A percentile compares a stretch with the other conserved stretches of the same genome.
phyloP scores from a whole-genome alignment of 1,140 invertebrate genomes.

The Radopholus similis region DNA sequence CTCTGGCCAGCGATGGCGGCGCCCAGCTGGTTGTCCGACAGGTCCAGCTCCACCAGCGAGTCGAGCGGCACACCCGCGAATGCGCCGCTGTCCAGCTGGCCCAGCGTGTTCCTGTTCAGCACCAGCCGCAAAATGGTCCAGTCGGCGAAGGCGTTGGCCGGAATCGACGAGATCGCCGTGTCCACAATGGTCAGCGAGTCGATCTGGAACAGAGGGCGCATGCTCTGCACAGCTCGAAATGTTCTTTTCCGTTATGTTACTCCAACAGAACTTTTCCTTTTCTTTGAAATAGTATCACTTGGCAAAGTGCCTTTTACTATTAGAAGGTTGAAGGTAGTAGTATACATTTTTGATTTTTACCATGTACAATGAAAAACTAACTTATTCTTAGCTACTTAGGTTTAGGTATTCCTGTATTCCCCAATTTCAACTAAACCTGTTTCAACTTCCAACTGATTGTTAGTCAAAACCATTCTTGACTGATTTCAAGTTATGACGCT shows the following conservation, averaged over 20 bases:
- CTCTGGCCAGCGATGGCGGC: conserved; percentile 35
- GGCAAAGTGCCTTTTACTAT: too few species aligned
- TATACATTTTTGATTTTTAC: too few species aligned
- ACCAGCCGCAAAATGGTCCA: conserved; percentile 56
- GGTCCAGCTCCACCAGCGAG: conserved; percentile 54
- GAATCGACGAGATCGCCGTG: conserved; percentile 50
- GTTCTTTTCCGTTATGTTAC: neutral
- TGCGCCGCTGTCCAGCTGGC: conserved; percentile 45
- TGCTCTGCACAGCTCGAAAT: neutral
- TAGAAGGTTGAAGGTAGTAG: too few species aligned
- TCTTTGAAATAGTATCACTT: too few species aligned
- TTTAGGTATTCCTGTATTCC: too few species aligned
- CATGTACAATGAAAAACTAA: too few species aligned
- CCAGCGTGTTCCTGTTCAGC: conserved; percentile 54
- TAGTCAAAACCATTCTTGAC: too few species aligned
- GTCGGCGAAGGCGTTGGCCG: conserved; percentile 53
- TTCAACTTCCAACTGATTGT: too few species aligned
- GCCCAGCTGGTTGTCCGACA: conserved; percentile 54
- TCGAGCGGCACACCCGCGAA: conserved; percentile 55
- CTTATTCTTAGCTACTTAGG: too few species aligned
- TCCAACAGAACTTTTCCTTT: too few species aligned
- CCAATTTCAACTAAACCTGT: too few species aligned
- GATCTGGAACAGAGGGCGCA: conserved; percentile 42
- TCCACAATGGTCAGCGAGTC: conserved; percentile 57
- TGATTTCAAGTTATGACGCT: too few species aligned